Percentiles rank a stretch among this genome's conserved stretches.
phyloP scores from a whole-genome alignment of 2,888 invertebrate species.

The Geophilus truncorum region DNA sequence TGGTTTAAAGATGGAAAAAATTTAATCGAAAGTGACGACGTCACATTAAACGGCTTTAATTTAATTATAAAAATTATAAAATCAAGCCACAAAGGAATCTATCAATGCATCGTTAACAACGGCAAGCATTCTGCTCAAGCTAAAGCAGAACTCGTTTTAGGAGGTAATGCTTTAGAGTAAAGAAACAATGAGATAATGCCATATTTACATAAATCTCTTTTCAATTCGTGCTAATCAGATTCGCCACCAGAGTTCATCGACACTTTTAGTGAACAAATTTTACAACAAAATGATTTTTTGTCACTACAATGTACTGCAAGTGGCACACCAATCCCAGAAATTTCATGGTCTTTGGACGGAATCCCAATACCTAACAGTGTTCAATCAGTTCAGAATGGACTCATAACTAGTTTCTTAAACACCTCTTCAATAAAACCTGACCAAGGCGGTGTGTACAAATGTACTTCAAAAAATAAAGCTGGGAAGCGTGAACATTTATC shows the following conservation, averaged over 20 bases:
- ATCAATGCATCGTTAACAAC: constrained; percentile 8
- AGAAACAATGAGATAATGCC: too few species aligned
- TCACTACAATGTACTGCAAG: background rate
- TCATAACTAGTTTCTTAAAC: background rate
- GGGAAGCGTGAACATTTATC: background rate
- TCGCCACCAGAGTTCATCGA: constrained; percentile 3
- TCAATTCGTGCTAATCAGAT: background rate
- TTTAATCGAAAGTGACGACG: background rate
- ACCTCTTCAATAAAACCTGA: background rate
- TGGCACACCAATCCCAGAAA: constrained; percentile 21
- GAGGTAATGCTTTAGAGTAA: too few species aligned
- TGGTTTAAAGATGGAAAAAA: constrained; percentile 25
- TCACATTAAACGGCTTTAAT: background rate
- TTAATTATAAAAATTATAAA: background rate
- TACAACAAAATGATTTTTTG: background rate
- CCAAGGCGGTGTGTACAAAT: constrained; percentile 30
- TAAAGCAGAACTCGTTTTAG: background rate
- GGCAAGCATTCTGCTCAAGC: background rate
- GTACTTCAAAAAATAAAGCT: background rate
- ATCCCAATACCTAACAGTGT: background rate
- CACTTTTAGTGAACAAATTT: background rate
- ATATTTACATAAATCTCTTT: too few species aligned
- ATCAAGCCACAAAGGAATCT: constrained; percentile 22
- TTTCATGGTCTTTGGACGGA: constrained; percentile 13
- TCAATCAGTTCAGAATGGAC: background rate